Evolutionary conservation across 1,140 invertebrate genomes (phyloP).

Genomic region (Trypoxylus dichotomus): DNA sequence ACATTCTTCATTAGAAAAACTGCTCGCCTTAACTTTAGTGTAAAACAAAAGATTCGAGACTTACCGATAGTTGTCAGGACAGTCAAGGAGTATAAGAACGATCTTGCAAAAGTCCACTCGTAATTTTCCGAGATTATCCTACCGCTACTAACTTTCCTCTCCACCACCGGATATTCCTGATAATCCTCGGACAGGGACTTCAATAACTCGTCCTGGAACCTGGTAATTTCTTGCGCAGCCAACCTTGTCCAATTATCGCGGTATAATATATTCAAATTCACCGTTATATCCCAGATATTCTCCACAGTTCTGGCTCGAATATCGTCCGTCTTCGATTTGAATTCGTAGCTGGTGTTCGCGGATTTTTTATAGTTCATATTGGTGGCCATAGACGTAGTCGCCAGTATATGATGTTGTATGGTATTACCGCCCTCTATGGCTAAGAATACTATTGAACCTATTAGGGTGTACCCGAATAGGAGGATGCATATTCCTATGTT

Average conservation of each 20-base stretch:
- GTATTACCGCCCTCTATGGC: conserved; percentile 81
- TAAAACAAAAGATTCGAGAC: conserved; percentile 53
- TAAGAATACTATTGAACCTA: conserved; percentile 91
- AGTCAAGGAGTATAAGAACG: conserved; percentile 94
- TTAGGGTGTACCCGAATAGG: conserved; percentile 84
- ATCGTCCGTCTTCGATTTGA: conserved; percentile 59
- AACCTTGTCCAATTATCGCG: conserved; percentile 92
- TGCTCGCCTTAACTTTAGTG: no score
- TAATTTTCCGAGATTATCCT: conserved; percentile 58
- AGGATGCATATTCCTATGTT: conserved; percentile 87
- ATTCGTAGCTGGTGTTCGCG: conserved; percentile 45
- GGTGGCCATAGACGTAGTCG: conserved; percentile 46
- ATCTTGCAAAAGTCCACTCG: conserved; percentile 91
- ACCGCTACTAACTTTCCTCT: conserved; percentile 54
- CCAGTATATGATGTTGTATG: conserved; percentile 56
- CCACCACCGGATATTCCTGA: conserved; percentile 54
- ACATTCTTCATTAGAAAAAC: no score
- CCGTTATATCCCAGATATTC: conserved; percentile 94
- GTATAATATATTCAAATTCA: conserved; percentile 90
- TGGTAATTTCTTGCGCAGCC: conserved; percentile 81
- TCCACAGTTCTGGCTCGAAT: conserved; percentile 76
- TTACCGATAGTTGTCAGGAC: conserved; percentile 95
- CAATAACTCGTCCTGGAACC: conserved; percentile 85
- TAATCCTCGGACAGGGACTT: conserved; percentile 75
- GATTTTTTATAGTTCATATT: conserved; percentile 38